phyloP scores from a whole-genome alignment of 2,797 vertebrate species.

The Gallirallus australis region DNA sequence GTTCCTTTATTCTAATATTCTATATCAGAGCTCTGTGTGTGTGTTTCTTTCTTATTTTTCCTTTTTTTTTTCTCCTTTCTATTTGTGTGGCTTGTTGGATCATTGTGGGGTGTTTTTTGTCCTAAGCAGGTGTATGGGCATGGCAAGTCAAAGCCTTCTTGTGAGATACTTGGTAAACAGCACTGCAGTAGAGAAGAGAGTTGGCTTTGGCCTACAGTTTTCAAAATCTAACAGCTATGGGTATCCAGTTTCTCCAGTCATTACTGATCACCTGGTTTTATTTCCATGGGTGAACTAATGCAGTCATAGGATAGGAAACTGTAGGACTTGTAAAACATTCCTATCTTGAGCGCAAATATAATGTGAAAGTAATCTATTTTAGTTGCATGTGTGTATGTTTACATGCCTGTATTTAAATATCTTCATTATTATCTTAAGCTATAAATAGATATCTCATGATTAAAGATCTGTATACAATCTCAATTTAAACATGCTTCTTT shows the following conservation, averaged over 20 bases:
- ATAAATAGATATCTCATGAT: background rate
- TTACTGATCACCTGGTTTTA: background rate
- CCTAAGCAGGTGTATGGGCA: background rate
- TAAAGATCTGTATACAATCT: background rate
- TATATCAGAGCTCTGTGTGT: background rate
- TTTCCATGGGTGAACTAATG: background rate
- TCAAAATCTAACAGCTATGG: background rate
- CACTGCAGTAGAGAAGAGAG: background rate
- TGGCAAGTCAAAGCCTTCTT: background rate
- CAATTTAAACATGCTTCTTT: background rate
- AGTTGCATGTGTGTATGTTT: background rate
- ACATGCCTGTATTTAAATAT: background rate
- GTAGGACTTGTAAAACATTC: background rate
- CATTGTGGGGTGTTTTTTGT: no score
- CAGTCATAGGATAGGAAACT: background rate
- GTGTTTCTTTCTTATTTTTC: no score
- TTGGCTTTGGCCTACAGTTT: background rate
- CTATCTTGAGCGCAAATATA: background rate
- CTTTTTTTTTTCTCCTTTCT: fast-evolving
- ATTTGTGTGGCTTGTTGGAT: background rate
- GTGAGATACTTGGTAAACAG: background rate
- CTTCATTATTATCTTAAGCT: background rate
- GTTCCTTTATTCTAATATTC: background rate
- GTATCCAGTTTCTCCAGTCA: background rate
- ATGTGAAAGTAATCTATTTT: background rate